Conservation (phyloP, 2,113 vertebrate genomes). For the Hoplias malabaricus region DNA sequence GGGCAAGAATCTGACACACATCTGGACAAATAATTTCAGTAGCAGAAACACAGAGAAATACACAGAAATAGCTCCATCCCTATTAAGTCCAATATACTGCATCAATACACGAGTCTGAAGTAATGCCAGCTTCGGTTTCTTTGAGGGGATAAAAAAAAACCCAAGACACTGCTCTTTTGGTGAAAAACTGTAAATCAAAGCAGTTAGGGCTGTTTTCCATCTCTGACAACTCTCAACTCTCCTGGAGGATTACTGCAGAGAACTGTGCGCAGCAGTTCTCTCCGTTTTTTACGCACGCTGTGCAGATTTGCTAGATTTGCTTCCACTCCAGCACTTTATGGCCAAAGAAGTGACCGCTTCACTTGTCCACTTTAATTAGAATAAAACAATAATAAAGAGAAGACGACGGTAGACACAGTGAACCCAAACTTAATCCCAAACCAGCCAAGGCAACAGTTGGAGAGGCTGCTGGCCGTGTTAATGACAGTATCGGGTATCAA, state of each 20-base stretch:
- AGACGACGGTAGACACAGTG: neutral
- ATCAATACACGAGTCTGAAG: too few species aligned
- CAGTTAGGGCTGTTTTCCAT: neutral
- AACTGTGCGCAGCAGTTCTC: neutral
- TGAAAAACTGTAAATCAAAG: neutral
- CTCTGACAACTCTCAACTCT: neutral
- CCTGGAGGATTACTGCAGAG: neutral
- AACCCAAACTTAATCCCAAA: constrained; percentile 11
- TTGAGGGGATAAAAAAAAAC: neutral
- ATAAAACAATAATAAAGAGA: neutral
- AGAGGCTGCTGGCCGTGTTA: constrained; percentile 44
- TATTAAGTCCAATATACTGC: too few species aligned
- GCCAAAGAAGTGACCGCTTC: neutral
- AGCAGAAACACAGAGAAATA: neutral
- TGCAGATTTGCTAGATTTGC: constrained; percentile 51
- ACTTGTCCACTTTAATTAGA: neutral
- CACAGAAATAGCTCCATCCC: too few species aligned
- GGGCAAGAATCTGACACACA: neutral
- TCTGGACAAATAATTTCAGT: neutral
- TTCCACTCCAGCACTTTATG: constrained; percentile 21
- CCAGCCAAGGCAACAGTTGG: constrained; percentile 72
- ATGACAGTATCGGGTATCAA: constrained; percentile 36
- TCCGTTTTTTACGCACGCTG: neutral
- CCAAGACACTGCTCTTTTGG: neutral
- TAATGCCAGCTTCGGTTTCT: too few species aligned